Conservation (phyloP, 1,140 invertebrate species). For the Harpegnathos saltator region DNA sequence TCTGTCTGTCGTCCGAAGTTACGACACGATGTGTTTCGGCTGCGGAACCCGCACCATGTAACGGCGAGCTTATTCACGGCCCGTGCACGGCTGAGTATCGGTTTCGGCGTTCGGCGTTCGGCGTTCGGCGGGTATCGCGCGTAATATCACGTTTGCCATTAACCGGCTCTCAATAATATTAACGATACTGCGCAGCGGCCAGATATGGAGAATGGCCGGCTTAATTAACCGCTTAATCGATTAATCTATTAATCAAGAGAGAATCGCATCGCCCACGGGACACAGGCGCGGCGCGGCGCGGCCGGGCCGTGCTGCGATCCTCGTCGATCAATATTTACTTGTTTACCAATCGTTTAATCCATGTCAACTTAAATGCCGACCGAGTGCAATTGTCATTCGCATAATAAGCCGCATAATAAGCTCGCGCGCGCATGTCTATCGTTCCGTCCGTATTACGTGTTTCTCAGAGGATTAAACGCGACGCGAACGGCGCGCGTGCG, state of each 20-base stretch:
- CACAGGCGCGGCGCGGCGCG: too few relatives aligned
- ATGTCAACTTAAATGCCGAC: conserved; percentile 48
- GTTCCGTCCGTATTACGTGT: background rate
- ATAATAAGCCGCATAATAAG: conserved; percentile 18
- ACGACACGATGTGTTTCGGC: conserved; percentile 2
- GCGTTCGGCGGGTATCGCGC: too few relatives aligned
- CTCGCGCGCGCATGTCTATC: background rate
- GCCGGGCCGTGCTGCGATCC: conserved; percentile 16
- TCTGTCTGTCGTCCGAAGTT: background rate
- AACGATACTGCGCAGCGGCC: background rate
- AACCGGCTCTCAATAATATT: conserved; percentile 53
- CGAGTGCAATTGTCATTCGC: conserved; percentile 40
- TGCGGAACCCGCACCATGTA: too few relatives aligned
- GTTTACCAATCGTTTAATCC: conserved; percentile 35
- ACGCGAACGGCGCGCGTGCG: background rate
- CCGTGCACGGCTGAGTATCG: too few relatives aligned
- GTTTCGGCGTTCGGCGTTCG: too few relatives aligned
- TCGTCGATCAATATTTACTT: conserved; percentile 46
- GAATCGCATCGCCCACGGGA: conserved; percentile 30
- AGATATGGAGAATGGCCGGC: background rate
- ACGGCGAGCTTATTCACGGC: too few relatives aligned
- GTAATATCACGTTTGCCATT: conserved; percentile 45
- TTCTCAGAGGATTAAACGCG: conserved; percentile 2
- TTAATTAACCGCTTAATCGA: conserved; percentile 59
- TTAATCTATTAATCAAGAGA: conserved; percentile 58